Conservation (phyloP, 2,888 invertebrate species). For the Deilephila porcellus region DNA sequence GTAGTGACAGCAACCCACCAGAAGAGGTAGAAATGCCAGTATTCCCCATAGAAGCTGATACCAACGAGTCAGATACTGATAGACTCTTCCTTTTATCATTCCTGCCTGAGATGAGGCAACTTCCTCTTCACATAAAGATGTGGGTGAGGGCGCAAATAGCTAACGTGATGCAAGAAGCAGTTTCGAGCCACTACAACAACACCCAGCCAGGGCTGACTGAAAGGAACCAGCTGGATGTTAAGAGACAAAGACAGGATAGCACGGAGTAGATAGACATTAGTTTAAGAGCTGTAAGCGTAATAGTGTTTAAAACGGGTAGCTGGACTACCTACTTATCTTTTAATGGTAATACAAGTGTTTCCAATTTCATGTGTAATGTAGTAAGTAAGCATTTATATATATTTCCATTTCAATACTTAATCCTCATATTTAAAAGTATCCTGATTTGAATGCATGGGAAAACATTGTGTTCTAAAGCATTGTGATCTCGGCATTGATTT, state of each 20-base stretch:
- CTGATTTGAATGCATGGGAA: too few species aligned
- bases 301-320: not conserved
- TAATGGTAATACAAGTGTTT: not conserved
- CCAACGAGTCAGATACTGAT: constrained; percentile 65
- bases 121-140: constrained; percentile 76
- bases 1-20: constrained; percentile 47
- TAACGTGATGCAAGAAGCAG: constrained; percentile 77
- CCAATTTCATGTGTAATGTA: too few species aligned
- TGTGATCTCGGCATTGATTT: too few species aligned
- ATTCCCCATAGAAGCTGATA: constrained; percentile 57
- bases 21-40: constrained; percentile 72
- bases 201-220: constrained; percentile 50
- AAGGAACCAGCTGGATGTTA: constrained; percentile 49
- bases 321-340: not conserved
- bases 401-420: too few species aligned
- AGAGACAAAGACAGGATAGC: constrained; percentile 56
- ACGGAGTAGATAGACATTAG: constrained; percentile 44
- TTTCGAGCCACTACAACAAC: constrained; percentile 65
- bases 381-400: too few species aligned
- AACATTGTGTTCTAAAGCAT: too few species aligned
- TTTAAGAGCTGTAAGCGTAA: not conserved
- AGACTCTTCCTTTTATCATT: constrained; percentile 73
- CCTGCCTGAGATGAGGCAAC: constrained; percentile 73
- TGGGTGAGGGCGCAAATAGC: constrained; percentile 79
- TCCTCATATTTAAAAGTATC: too few species aligned